phyloP scores from a whole-genome alignment of 1,140 invertebrate species.

The Coenobita brevimanus region DNA sequence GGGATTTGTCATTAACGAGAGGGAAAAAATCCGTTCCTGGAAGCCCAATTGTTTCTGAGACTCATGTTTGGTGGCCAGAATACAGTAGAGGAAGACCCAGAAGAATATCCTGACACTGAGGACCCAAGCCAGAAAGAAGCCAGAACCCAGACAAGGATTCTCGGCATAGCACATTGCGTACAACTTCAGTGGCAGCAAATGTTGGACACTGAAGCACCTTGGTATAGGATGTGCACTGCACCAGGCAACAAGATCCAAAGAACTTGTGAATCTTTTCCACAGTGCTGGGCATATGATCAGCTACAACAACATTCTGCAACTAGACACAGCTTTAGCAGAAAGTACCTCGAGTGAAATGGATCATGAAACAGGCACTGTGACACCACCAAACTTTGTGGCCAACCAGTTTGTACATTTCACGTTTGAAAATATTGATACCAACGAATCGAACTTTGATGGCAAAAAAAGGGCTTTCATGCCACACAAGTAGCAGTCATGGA shows the following conservation, averaged over 20 bases:
- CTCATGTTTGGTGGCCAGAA: no score
- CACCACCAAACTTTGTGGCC: not conserved
- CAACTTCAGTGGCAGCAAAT: not conserved
- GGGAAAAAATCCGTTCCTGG: no score
- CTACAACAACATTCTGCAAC: constrained; percentile 16
- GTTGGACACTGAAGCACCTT: constrained; percentile 18
- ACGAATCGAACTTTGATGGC: constrained; percentile 2
- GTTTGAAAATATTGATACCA: constrained; percentile 23
- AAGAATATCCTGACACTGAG: not conserved
- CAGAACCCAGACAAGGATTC: not conserved
- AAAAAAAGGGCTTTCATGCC: constrained; percentile 26
- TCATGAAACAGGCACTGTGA: not conserved
- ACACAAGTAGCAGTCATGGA: constrained; percentile 31
- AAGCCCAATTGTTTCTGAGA: no score
- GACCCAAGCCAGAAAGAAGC: not conserved
- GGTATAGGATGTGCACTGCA: not conserved
- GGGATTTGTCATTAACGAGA: no score
- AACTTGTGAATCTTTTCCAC: constrained; percentile 3
- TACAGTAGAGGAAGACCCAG: no score
- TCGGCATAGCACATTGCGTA: constrained; percentile 16
- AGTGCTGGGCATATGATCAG: constrained; percentile 1
- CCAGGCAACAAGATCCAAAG: constrained; percentile 20
- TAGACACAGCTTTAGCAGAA: constrained; percentile 1
- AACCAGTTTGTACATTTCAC: constrained; percentile 4
- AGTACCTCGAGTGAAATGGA: not conserved